Evolutionary conservation across 2,113 vertebrate genomes (phyloP), one percentile per base, ranked within the genome.

Genomic region (Microcebus griseorufus): DNA sequence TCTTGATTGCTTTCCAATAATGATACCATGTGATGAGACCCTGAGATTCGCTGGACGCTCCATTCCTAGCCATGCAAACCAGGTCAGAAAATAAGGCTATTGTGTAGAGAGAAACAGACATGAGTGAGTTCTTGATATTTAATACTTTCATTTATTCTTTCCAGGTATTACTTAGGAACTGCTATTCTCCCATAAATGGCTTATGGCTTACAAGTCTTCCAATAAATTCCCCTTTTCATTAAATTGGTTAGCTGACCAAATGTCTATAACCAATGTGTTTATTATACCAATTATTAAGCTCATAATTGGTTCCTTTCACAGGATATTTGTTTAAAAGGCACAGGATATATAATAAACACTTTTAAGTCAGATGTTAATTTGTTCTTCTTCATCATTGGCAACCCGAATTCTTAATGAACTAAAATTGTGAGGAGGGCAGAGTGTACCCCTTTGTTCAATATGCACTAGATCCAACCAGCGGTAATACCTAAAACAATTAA

Each of bases 401-500:
- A 92, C 4, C 20, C 75, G 81, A 83, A 90, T 75, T 55, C 51
- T 60, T 83, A 90, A 82, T 76, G 5, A 88, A 92, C 34, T 75
- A 80, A 93, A 94, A 93, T 12, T n/a, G 45, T 87, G 51, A 53
- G 13, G 97, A 88, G 10, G 34, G 34, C 18, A 65, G 27, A 65
- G 2, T 65, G 17, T 58, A 60, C 17, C 17, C 29, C 62, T 76
- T 85, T 90, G 51, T 94, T 76, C 94, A 76, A 80, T 37, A 90
- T 8, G 51, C 29, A 72, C 65, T 90, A 96, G 81, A 85, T 70
- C 17, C 72, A 95, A 39, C 20, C 53, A 78, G 65, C 75, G 45
- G 48, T 20, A 53, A 67, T 42, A 64, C 51, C n/a, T 95, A 58
- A 91, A 97, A 97, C 90, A 32, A 76, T 90, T 92, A 78, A 84